phyloP scores from a whole-genome alignment of 2,888 invertebrate genomes.

The Cloeon dipterum region DNA sequence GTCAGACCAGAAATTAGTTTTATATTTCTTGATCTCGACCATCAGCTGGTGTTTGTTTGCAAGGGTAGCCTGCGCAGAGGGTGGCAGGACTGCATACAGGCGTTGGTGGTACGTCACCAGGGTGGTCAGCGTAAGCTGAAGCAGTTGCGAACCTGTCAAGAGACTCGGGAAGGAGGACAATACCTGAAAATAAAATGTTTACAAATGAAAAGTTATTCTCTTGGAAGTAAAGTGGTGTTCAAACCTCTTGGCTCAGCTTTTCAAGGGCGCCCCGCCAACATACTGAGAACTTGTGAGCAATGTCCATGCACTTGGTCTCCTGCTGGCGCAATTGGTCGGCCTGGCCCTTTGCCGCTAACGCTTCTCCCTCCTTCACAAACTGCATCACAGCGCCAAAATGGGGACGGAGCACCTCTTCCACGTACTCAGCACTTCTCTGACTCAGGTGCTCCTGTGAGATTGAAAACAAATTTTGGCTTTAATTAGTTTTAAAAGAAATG shows the following conservation, averaged over 20 bases:
- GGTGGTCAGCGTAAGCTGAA: conserved; percentile 86
- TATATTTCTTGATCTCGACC: conserved; percentile 99
- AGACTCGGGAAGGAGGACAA: conserved; percentile 88
- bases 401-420: conserved; percentile 85
- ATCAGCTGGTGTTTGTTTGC: conserved; percentile 97
- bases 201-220: too few relatives aligned
- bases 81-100: conserved; percentile 81
- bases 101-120: conserved; percentile 94
- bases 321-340: conserved; percentile 43
- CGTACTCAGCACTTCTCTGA: conserved; percentile 77
- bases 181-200: too few relatives aligned
- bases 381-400: conserved; percentile 93
- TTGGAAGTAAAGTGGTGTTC: too few relatives aligned
- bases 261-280: conserved; percentile 94
- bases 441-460: conserved; percentile 75
- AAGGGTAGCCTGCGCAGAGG: conserved; percentile 64
- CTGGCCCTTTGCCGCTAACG: conserved; percentile 52
- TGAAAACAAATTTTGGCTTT: too few relatives aligned
- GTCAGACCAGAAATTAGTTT: conserved; percentile 89
- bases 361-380: conserved; percentile 90
- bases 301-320: conserved; percentile 55
- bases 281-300: conserved; percentile 73
- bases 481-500: too few relatives aligned
- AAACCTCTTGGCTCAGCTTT: conserved; percentile 81
- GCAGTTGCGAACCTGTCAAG: conserved; percentile 78